Evolutionary conservation across 2,113 vertebrate species (phyloP), one percentile per base, ranked within the genome.

Genomic region (Sprattus sprattus): DNA sequence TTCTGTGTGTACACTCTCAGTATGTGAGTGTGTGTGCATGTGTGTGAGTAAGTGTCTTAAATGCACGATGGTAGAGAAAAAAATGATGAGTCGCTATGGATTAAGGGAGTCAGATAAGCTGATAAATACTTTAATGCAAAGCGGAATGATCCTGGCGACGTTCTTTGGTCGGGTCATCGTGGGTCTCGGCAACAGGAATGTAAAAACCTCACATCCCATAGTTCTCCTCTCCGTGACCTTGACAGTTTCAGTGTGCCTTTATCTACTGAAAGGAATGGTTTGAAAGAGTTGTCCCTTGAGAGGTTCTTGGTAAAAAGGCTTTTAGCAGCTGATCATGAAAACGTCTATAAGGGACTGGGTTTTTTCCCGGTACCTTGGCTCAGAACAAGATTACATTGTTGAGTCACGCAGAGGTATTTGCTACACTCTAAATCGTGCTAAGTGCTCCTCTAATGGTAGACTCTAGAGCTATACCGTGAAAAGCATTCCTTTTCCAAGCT

Each of bases 51-150:
- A 67, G 71, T 78, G 13, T 81, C 75, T 9, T n/a, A 83, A 88
- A 81, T 82, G 57, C 46, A 46, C 45, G 85, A 81, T 25, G 54
- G 52, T 39, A 28, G 28, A 81, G 75, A 71, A 81, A 85, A 85
- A 81, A 88, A 60, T 80, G 60, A 57, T 85, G 84, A 84, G 54
- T 85, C 32, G 80, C 82, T 80, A 16, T 84, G 88, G 86, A 89
- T 89, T 87, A 89, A 83, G 47, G 71, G 84, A 67, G 57, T 86
- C 78, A 39, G 60, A 60, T 86, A 89, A 89, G 60, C 82, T 84
- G 82, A 86, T 82, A 83, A 86, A 81, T 82, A 82, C 85, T 86
- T 32, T 86, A 88, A 80, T 83, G 87, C 82, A 71, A 78, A 82
- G 83, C 46, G 39, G 45, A 75, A 32, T 67, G 82, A 87, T 85